Conservation (phyloP, 2,113 vertebrate genomes). For the Bos javanicus region DNA sequence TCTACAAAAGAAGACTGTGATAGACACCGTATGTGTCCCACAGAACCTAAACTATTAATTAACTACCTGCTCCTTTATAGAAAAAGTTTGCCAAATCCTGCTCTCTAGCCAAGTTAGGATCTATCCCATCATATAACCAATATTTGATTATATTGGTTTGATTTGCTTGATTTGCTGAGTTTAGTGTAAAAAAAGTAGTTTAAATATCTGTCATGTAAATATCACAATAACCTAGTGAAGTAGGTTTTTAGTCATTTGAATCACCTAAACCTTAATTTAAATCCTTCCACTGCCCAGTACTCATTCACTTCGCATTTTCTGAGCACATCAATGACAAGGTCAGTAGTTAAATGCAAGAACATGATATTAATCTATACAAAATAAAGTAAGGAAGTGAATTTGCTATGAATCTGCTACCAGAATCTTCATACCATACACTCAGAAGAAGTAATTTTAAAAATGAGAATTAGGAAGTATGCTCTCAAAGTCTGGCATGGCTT, state of each 20-base stretch:
- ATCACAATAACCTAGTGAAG: neutral
- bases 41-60: conserved; percentile 11
- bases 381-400: neutral
- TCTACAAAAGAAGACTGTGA: neutral
- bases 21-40: neutral
- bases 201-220: conserved; percentile 32
- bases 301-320: neutral
- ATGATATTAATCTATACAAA: neutral
- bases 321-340: neutral
- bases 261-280: conserved; percentile 36
- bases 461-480: neutral
- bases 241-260: neutral
- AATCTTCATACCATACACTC: neutral
- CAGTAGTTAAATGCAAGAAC: neutral
- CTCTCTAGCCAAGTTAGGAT: neutral
- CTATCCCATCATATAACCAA: neutral
- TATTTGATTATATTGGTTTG: neutral
- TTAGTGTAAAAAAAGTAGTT: conserved; percentile 1
- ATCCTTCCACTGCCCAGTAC: neutral
- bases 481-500: neutral
- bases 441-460: neutral
- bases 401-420: neutral
- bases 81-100: neutral
- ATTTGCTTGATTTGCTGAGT: neutral
- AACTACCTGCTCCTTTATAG: neutral